These are phyloP conservation scores for Neotoma lepida DNA, from an alignment of 2,113 vertebrate species.

Conservation along the genomic window DNA sequence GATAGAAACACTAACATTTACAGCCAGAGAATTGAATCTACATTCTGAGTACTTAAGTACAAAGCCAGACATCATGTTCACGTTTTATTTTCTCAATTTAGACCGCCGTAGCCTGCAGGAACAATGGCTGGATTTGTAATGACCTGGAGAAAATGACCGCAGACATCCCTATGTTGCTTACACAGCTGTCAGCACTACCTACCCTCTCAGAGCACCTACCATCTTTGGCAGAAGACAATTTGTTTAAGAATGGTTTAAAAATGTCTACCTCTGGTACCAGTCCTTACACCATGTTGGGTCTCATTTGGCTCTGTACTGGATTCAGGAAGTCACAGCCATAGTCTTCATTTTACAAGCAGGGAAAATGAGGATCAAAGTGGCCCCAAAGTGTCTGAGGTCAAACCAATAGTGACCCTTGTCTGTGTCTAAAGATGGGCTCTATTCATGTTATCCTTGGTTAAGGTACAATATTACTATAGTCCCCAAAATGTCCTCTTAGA, in stretches of 20 bases:
- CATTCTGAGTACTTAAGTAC: constrained; percentile 32
- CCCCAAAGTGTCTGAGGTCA: background rate
- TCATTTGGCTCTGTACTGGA: background rate
- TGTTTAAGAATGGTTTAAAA: background rate
- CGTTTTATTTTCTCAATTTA: constrained; percentile 71
- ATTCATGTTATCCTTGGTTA: background rate
- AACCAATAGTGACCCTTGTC: background rate
- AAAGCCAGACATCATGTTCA: constrained; percentile 19
- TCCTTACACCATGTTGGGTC: background rate
- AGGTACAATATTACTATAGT: background rate
- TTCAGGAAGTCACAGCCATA: background rate
- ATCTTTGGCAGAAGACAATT: constrained; percentile 7
- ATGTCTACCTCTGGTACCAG: background rate
- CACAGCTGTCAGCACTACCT: background rate
- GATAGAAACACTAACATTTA: constrained; percentile 59
- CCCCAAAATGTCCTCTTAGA: background rate
- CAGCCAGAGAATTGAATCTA: constrained; percentile 51
- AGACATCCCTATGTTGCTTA: constrained; percentile 17
- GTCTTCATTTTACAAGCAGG: background rate
- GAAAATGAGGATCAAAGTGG: background rate
- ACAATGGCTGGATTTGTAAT: constrained; percentile 59
- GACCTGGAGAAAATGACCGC: constrained; percentile 62
- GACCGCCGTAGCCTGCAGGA: background rate
- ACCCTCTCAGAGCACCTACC: background rate
- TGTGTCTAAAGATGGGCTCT: background rate